These are phyloP conservation scores for Bubo bubo DNA, from an alignment of 2,113 vertebrate species.

Conservation along the genomic window DNA sequence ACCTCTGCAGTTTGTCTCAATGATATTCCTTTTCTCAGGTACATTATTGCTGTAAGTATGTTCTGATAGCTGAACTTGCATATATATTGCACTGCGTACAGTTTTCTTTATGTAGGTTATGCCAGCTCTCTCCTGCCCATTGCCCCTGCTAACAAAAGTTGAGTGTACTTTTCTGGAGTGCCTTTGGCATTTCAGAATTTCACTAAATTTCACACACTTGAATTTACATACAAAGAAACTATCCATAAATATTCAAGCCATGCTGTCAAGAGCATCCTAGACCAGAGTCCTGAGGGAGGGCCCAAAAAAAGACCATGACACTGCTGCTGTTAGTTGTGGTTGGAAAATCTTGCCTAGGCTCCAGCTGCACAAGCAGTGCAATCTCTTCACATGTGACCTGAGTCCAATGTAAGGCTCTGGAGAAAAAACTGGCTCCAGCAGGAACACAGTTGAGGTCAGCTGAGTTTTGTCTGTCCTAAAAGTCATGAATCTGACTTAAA, in stretches of 20 bases:
- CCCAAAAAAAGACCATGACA: not conserved
- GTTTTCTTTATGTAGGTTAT: not conserved
- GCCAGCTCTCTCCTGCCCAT: not conserved
- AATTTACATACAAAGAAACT: not conserved
- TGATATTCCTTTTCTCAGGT: not conserved
- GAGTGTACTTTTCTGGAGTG: not conserved
- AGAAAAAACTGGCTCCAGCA: not conserved
- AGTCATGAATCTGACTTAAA: not conserved
- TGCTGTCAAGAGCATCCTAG: not conserved
- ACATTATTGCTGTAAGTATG: not conserved
- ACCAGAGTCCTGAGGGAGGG: not conserved
- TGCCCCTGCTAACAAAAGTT: not conserved
- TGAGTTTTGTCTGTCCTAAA: not conserved
- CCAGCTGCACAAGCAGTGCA: not conserved
- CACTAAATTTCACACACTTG: not conserved
- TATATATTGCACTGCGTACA: rapidly evolving
- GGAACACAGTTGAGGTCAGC: not conserved
- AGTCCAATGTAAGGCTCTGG: not conserved
- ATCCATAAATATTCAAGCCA: not conserved
- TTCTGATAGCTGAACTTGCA: not conserved
- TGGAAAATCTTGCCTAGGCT: not conserved
- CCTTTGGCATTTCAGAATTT: not conserved
- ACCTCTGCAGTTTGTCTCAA: not conserved
- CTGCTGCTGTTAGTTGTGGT: not conserved
- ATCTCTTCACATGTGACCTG: conserved; percentile 1